phyloP scores from a whole-genome alignment of 2,888 invertebrate genomes.

The Pachydiplax longipennis region DNA sequence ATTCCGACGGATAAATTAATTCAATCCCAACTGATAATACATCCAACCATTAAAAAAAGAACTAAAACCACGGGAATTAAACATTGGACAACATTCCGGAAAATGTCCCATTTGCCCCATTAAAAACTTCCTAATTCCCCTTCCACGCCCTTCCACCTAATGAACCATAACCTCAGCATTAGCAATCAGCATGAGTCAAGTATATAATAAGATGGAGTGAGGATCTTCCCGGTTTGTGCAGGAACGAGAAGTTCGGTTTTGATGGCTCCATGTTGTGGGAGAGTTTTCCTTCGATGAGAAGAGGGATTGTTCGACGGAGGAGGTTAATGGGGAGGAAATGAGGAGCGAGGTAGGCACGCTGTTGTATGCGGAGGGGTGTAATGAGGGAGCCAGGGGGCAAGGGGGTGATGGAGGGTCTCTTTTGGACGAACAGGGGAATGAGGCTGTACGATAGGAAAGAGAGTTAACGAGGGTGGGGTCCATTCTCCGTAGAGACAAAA shows the following conservation, averaged over 20 bases:
- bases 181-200: not conserved
- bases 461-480: not conserved
- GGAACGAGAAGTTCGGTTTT: not conserved
- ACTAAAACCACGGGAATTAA: no score
- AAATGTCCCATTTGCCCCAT: no score
- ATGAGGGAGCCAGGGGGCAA: not conserved
- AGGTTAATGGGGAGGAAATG: constrained; percentile 31
- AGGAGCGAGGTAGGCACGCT: not conserved
- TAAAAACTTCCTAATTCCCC: no score
- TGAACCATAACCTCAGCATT: not conserved
- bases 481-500: not conserved
- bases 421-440: not conserved
- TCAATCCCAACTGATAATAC: no score
- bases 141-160: not conserved
- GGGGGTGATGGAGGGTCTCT: not conserved
- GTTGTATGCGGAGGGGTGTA: not conserved
- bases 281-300: not conserved
- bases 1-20: no score
- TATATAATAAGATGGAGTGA: not conserved
- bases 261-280: not conserved
- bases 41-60: no score
- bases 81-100: no score
- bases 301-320: not conserved
- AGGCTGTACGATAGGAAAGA: not conserved
- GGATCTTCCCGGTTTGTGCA: not conserved